phyloP scores from a whole-genome alignment of 2,113 vertebrate genomes.

The Crotalus tigris region DNA sequence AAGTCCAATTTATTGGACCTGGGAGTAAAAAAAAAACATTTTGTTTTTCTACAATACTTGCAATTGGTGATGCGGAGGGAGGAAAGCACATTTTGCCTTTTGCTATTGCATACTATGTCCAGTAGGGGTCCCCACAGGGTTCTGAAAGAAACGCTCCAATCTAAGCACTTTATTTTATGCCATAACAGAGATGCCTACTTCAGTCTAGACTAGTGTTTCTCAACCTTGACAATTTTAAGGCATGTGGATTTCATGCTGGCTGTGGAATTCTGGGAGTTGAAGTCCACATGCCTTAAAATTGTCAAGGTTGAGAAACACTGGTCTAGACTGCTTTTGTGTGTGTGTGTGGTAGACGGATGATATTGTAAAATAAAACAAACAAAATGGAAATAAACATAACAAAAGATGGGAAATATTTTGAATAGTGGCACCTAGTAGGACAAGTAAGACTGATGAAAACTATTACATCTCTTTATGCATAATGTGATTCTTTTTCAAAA shows the following conservation, averaged over 20 bases:
- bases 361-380: neutral
- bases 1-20: neutral
- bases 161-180: too few relatives aligned
- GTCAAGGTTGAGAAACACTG: too few relatives aligned
- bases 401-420: neutral
- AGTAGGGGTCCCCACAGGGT: conserved; percentile 66
- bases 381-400: too few relatives aligned
- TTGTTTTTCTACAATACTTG: neutral
- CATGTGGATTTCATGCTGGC: too few relatives aligned
- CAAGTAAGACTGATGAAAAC: neutral
- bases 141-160: conserved; percentile 33
- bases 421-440: neutral
- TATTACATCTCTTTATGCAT: neutral
- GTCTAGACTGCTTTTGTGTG: neutral
- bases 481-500: neutral
- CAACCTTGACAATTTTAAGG: too few relatives aligned
- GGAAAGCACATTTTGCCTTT: neutral
- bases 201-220: neutral
- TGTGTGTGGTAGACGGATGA: neutral
- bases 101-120: conserved; percentile 38
- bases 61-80: neutral
- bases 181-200: neutral
- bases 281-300: too few relatives aligned
- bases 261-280: too few relatives aligned
- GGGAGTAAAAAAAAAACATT: neutral